Percentiles rank a stretch among this genome's conserved stretches.
These are phyloP conservation scores for Tragulus kanchil DNA, from an alignment of 2,113 vertebrate genomes.

Conservation along the genomic window DNA sequence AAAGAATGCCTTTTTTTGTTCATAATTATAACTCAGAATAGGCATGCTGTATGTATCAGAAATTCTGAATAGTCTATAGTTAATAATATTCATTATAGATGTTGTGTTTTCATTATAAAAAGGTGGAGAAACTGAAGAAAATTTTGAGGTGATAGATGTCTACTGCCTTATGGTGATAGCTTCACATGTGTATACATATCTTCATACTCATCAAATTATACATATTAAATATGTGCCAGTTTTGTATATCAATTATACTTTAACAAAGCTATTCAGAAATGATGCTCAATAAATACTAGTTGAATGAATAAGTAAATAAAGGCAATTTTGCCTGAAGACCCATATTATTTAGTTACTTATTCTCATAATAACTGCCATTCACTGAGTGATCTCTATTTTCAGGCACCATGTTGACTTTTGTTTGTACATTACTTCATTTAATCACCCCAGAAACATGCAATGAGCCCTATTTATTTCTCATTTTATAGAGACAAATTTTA, in stretches of 20 bases:
- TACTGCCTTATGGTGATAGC: neutral
- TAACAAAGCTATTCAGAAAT: neutral
- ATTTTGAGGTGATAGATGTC: neutral
- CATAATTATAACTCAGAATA: neutral
- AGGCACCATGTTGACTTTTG: neutral
- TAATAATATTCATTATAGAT: neutral
- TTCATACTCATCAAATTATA: neutral
- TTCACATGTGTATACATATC: neutral
- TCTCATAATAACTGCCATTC: neutral
- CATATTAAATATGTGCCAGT: neutral
- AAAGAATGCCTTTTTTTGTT: neutral
- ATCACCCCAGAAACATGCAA: neutral
- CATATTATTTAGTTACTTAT: neutral
- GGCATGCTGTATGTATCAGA: neutral
- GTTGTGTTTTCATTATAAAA: neutral
- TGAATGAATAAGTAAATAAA: constrained; percentile 29
- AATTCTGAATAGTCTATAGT: neutral
- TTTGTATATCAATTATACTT: neutral
- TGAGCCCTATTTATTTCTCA: neutral
- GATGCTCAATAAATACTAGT: neutral
- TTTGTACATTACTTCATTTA: neutral
- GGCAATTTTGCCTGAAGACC: neutral
- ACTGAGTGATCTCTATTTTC: neutral
- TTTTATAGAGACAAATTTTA: neutral
- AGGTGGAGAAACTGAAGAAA: neutral